Evolutionary conservation across 2,113 vertebrate genomes (phyloP), one percentile per base, ranked within the genome.

Genomic region (Apteryx mantelli): DNA sequence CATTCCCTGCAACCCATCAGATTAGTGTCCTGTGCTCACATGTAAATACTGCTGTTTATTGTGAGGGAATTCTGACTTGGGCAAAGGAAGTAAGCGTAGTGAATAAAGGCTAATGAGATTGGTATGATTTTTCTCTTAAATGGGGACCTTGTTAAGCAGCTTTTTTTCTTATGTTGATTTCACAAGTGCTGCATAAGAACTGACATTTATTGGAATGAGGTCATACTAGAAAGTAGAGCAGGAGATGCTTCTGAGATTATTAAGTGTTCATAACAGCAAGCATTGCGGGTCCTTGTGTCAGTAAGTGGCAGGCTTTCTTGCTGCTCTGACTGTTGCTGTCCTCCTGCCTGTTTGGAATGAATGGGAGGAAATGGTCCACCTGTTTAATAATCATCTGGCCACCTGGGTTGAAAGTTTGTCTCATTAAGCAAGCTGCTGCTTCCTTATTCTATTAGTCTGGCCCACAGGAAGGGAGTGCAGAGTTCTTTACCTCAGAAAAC

Each of bases 371-470:
- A 73, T 58, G 69, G 60, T 71, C 70, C 65, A 91, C 77, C 93
- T 93, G 74, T 58, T 95, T 70, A 93, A 84, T 91, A 70, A 93
- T 86, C 24, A 32, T 79, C 82, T 85, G 15, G n/a, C 82, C 48
- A 50, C 60, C 90, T 0, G 7, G 32, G 56, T 65, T 88, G 68
- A 74, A 91, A 91, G 66, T 76, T 76, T 80, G n/a, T 86, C 90
- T 94, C 79, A 87, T 94, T 88, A 60, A 91, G 95, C 90, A 96
- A 95, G 76, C 79, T 71, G 40, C 88, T 85, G 42, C 86, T 93
- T 93, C 85, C 82, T 93, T 90, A 82, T 56, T 94, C 61, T 46
- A 21, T 91, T 89, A 71, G 46, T 44, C 46, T 60, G 50, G 52
- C 70, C 53, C 60, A 58, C 11, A 38, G 90, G 94, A 74, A 88